Percentiles rank a stretch among this genome's conserved stretches.
These are phyloP conservation scores for Malurus elegans DNA, from an alignment of 2,113 vertebrate genomes.

Conservation along the genomic window DNA sequence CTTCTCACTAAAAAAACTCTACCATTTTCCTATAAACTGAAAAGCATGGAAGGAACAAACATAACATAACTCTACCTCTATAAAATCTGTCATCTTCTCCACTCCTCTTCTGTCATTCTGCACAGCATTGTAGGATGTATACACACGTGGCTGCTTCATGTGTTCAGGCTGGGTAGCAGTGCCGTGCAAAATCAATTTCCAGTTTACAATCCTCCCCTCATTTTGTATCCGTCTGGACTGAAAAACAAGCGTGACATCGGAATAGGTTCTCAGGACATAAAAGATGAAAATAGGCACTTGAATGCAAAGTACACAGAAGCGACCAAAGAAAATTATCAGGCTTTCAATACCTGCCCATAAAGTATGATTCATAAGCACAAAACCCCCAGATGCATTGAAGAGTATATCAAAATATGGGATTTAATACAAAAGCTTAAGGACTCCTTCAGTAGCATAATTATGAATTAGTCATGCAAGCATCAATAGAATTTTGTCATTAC, in stretches of 20 bases:
- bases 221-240: constrained; percentile 94
- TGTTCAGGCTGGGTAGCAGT: constrained; percentile 88
- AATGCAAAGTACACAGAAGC: not conserved
- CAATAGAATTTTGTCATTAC: not conserved
- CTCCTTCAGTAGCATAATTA: not conserved
- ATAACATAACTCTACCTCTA: constrained; percentile 71
- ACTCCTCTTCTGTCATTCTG: constrained; percentile 95
- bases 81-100: constrained; percentile 83
- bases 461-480: not conserved
- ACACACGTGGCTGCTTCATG: constrained; percentile 87
- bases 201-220: constrained; percentile 89
- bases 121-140: constrained; percentile 94
- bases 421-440: not conserved
- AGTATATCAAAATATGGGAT: not conserved
- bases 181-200: constrained; percentile 95
- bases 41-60: not conserved
- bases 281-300: not conserved
- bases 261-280: not conserved
- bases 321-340: not conserved
- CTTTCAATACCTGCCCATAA: not conserved
- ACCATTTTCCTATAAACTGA: not conserved
- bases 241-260: not conserved
- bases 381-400: not conserved
- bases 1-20: not conserved
- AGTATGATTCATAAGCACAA: not conserved